Evolutionary conservation across 2,113 vertebrate genomes (phyloP).

Genomic region (Felis catus): DNA sequence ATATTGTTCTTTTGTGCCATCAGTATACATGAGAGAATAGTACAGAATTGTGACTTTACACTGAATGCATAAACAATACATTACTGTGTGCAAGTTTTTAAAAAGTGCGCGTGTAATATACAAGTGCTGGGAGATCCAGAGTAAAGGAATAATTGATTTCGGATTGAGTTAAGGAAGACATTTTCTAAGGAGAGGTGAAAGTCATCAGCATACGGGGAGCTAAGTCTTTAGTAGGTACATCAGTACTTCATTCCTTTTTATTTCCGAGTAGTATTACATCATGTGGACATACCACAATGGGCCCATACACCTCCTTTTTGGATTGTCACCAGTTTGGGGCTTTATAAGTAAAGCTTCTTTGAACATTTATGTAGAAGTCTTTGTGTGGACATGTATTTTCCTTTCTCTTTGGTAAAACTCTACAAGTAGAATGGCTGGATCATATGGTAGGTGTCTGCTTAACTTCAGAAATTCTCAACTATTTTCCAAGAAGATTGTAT

Average conservation of each 20-base stretch:
- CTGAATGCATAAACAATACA: not conserved
- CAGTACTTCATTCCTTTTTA: not conserved
- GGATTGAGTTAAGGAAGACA: not conserved
- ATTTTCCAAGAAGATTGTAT: not conserved
- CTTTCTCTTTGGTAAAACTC: not conserved
- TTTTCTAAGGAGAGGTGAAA: not conserved
- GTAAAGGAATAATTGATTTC: not conserved
- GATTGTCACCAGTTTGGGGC: not conserved
- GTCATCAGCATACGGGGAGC: not conserved
- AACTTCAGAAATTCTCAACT: not conserved
- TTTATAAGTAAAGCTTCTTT: not conserved
- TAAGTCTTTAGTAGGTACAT: not conserved
- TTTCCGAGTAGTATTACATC: not conserved
- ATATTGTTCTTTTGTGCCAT: not conserved
- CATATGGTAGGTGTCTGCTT: not conserved
- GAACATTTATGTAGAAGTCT: not conserved
- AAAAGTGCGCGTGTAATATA: not conserved
- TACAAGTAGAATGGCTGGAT: not conserved
- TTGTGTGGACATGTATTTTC: not conserved
- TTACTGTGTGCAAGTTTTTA: not conserved
- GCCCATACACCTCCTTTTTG: not conserved
- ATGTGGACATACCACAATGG: not conserved
- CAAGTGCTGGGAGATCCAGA: not conserved
- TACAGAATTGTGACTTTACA: not conserved
- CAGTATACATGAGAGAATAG: not conserved